Conservation (phyloP, 30 jellyfish, hydroid and myxozoan species). For the Rhopilema esculentum region DNA sequence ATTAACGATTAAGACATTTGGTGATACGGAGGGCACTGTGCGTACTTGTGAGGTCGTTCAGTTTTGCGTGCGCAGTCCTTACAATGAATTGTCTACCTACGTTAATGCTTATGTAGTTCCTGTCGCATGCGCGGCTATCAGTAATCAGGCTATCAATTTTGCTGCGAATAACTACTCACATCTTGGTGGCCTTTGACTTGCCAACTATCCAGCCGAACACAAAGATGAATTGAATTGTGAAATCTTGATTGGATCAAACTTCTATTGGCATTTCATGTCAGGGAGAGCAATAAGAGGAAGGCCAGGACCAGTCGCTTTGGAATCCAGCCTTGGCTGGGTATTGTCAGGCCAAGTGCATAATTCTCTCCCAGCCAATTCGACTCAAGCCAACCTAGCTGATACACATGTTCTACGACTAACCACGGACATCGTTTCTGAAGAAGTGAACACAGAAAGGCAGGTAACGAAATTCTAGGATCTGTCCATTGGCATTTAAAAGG, state of each 20-base stretch:
- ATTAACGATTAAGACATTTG: conserved; percentile 10
- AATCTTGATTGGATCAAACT: conserved; percentile 31
- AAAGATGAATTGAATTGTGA: conserved; percentile 23
- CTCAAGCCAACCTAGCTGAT: conserved; percentile 12
- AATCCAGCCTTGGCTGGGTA: conserved; percentile 53
- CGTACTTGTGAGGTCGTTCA: conserved; percentile 38
- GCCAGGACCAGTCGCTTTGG: conserved; percentile 50
- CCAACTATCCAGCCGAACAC: conserved; percentile 17
- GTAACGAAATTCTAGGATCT: conserved; percentile 1
- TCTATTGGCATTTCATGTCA: conserved; percentile 42
- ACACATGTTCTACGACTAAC: conserved; percentile 3
- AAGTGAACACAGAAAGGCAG: neutral
- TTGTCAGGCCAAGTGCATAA: conserved; percentile 41
- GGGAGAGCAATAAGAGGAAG: conserved; percentile 31
- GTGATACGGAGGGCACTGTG: conserved; percentile 1
- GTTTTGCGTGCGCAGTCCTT: conserved; percentile 48
- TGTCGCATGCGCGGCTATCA: conserved; percentile 27
- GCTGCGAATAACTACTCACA: conserved; percentile 49
- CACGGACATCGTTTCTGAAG: neutral
- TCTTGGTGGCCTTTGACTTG: conserved; percentile 24
- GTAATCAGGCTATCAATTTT: conserved; percentile 33
- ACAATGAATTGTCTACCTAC: neutral
- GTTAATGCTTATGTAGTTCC: conserved; percentile 56
- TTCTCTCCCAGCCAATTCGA: neutral
- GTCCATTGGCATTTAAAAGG: conserved; percentile 16